Evolutionary conservation across 2,888 invertebrate species (phyloP), one percentile per base, ranked within the genome.

Genomic region (Drosophila fulvimacula): DNA sequence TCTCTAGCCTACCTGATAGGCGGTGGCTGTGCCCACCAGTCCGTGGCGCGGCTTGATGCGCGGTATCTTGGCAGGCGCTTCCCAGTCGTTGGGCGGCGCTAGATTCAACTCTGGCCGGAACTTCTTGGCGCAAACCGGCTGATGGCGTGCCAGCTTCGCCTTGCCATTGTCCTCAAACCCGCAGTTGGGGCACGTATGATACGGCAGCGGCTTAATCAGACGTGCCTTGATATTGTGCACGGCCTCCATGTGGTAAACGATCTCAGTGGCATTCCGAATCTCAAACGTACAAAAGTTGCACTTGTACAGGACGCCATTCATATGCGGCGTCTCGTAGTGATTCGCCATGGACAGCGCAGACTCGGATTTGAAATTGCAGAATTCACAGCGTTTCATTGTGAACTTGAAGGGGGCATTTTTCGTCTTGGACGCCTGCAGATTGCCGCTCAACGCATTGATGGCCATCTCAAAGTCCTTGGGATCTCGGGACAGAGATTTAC

Each of bases 161-260:
- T 97, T 98, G 60, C 97, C 97, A 89, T 97, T 97, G 85, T 98
- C 97, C 92, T 98, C 98, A 90, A 98, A 98, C 1, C 97, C 96
- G 93, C 98, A 98, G 90, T 97, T 96, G 0, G 97, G 96, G 91
- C 98, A 98, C 91, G 98, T 97, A 92, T 98, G 98, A 92, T 96
- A 96, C 0, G 97, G 96, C 30, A 96, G 96, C 1, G 97, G 96
- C 75, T 97, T 94, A 86, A 98, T 97, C 68, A 98, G 93, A 71
- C 96, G 95, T 6, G 97, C 98, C 82, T 96, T 94, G 17, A 96
- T 95, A 80, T 96, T 96, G 92, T 98, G 98, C 89, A 96, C 96
- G 0, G 96, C 95, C 91, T 98, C 97, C 97, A 98, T 97, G 90
- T 98, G 98, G 90, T 95, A 96, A 24, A 97, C 93, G 81, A 98